Evolutionary conservation across 2,113 vertebrate genomes (phyloP), one percentile per base, ranked within the genome.

Genomic region (Brachypteracias leptosomus): DNA sequence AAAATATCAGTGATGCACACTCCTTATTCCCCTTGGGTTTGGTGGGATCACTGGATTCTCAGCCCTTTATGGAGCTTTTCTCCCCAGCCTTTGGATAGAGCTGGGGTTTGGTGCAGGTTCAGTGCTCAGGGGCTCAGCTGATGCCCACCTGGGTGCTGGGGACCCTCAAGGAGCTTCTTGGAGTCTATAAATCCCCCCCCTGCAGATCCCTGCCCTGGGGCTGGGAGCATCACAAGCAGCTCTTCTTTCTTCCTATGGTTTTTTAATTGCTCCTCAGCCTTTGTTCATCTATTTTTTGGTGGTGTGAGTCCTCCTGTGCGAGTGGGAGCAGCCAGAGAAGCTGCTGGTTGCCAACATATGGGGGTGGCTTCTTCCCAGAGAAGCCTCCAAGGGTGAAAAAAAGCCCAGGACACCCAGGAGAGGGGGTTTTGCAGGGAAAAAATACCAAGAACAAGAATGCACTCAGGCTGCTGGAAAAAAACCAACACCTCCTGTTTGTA

Each of bases 281-380:
- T 33, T 40, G 33, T 33, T 73, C 3, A 0, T 31, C 2, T 11
- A 9, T 35, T 83, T 68, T 66, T 26, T 1, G 2, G 35, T 7
- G 47, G 16, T 11, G 16, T 2, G 28, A 25, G 47, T 44, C 65
- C 76, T 59, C 16, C 4, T 1, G 10, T 3, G 6, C 0, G 2
- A 8, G 47, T 14, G 17, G 33, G 77, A 55, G 7, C 19, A 33
- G 44, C 4, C 16, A 17, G 38, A 31, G 71, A 67, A 66, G 76
- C 46, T n/a, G 63, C 70, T 55, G 2, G 29, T 8, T 86, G 71
- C 76, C 51, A 24, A 2, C 0, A 9, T 44, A 25, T 7, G 10
- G 82, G 46, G n/a, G 26, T 38, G 58, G 62, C 13, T 65, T 18
- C 59, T 11, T 61, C 28, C 35, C 51, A 42, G 46, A 16, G 12